Evolutionary conservation across 2,888 invertebrate genomes (phyloP).

Genomic region (Hirtodrosophila confusa): DNA sequence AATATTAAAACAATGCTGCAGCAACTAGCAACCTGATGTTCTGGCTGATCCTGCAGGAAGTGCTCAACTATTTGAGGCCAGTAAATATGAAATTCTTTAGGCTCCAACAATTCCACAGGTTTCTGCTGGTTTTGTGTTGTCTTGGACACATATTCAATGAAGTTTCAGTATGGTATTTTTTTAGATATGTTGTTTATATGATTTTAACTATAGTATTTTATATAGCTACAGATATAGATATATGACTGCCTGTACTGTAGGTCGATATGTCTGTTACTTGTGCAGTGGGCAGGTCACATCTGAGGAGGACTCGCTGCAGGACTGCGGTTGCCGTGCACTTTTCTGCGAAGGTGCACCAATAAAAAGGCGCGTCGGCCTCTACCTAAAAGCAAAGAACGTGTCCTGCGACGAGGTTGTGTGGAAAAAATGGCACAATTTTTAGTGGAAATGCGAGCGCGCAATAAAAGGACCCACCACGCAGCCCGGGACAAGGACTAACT

Average conservation of each 20-base stretch:
- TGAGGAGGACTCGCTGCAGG: constrained; percentile 38
- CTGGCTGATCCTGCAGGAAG: too few species aligned
- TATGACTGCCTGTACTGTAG: too few species aligned
- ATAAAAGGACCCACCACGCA: constrained; percentile 46
- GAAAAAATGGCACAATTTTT: constrained; percentile 79
- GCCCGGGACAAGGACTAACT: constrained; percentile 48
- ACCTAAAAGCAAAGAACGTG: constrained; percentile 33
- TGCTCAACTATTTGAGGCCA: too few species aligned
- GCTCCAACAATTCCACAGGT: too few species aligned
- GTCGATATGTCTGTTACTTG: too few species aligned
- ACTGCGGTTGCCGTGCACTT: constrained; percentile 57
- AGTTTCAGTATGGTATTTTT: neutral
- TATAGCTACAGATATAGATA: neutral
- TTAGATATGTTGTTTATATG: too few species aligned
- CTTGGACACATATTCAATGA: too few species aligned
- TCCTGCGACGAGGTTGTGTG: constrained; percentile 25
- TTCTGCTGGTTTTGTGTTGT: too few species aligned
- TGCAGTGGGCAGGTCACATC: constrained; percentile 14
- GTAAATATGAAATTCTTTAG: too few species aligned
- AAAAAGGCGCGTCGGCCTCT: constrained; percentile 66
- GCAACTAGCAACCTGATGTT: neutral
- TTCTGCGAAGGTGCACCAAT: constrained; percentile 73
- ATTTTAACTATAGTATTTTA: neutral
- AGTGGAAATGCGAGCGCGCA: constrained; percentile 73
- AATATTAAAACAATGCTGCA: constrained; percentile 1